phyloP scores from a whole-genome alignment of 2,797 vertebrate genomes.

The Glossophaga mutica region DNA sequence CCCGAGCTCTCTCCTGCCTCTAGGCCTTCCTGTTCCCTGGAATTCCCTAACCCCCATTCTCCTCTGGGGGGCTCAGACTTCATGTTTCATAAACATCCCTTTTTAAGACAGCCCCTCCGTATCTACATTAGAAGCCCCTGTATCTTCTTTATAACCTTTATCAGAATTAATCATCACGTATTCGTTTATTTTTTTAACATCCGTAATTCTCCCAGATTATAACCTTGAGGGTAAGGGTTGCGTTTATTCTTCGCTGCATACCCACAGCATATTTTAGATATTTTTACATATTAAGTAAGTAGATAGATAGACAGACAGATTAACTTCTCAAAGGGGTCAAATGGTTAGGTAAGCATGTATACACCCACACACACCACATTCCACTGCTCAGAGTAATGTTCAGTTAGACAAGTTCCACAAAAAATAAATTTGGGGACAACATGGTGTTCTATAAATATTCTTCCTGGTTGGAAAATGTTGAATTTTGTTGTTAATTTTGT shows the following conservation, averaged over 20 bases:
- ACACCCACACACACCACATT: background rate
- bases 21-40: background rate
- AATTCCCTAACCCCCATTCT: too few species aligned
- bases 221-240: background rate
- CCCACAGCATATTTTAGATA: background rate
- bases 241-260: background rate
- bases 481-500: background rate
- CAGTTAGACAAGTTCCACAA: background rate
- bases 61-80: background rate
- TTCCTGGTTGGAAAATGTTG: background rate
- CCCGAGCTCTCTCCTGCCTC: background rate
- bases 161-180: background rate
- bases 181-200: background rate
- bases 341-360: background rate
- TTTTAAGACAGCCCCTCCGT: background rate
- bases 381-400: background rate
- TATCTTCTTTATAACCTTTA: background rate
- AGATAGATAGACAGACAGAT: background rate
- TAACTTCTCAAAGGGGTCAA: background rate
- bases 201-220: background rate
- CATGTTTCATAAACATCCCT: background rate
- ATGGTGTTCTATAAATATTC: background rate
- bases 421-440: background rate
- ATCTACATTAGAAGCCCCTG: background rate
- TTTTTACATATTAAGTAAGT: background rate